Conservation (phyloP, 2,797 vertebrate species). For the Decapterus maruadsi region DNA sequence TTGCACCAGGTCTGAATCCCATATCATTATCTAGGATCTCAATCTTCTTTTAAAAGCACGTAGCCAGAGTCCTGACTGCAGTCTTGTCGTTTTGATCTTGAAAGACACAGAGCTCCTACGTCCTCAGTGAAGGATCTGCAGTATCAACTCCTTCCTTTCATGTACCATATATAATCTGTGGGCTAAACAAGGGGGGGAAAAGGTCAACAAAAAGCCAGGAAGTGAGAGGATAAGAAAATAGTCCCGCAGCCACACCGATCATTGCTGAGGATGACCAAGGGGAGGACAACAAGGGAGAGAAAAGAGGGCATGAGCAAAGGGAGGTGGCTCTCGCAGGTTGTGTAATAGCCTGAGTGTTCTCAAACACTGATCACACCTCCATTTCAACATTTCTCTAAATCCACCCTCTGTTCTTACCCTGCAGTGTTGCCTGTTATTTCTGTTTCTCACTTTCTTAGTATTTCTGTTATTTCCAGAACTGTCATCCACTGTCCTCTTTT, state of each 20-base stretch:
- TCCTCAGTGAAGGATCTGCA: constrained; percentile 20
- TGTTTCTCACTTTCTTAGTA: constrained; percentile 14
- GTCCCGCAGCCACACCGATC: constrained; percentile 44
- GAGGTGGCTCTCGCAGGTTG: constrained; percentile 64
- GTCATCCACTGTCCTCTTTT: constrained; percentile 22
- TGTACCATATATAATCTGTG: constrained; percentile 28
- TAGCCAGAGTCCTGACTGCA: constrained; percentile 45
- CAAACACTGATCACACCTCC: constrained; percentile 66
- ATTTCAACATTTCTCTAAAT: constrained; percentile 46
- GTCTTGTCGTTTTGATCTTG: constrained; percentile 57
- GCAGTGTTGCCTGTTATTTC: constrained; percentile 11
- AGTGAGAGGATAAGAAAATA: constrained; percentile 47
- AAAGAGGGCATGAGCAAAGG: constrained; percentile 45
- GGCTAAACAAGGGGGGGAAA: background rate
- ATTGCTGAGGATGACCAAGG: constrained; percentile 47
- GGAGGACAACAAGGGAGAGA: constrained; percentile 42
- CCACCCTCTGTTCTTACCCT: constrained; percentile 29
- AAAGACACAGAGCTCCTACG: constrained; percentile 7
- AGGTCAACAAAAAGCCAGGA: constrained; percentile 50
- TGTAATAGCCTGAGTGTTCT: constrained; percentile 74
- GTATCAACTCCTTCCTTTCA: constrained; percentile 48
- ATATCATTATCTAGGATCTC: constrained; percentile 55
- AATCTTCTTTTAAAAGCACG: constrained; percentile 38
- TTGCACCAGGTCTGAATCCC: constrained; percentile 41
- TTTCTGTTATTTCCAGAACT: constrained; percentile 14